Percentiles rank a stretch among this genome's conserved stretches.
These are phyloP conservation scores for Coracias cyanogaster DNA, from an alignment of 2,797 vertebrate genomes.

Conservation along the genomic window DNA sequence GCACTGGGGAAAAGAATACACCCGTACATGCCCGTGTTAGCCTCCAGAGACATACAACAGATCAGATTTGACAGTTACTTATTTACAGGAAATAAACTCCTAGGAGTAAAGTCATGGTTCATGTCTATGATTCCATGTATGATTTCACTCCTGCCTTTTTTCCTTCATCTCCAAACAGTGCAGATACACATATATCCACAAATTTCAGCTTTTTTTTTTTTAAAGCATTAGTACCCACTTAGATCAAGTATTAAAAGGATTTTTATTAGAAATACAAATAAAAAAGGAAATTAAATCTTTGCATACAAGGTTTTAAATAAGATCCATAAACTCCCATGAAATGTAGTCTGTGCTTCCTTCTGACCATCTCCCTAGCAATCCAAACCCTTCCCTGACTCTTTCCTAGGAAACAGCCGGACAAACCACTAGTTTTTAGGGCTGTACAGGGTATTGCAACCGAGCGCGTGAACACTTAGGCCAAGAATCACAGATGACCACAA, in stretches of 20 bases:
- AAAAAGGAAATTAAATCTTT: not conserved
- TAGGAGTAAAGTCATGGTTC: not conserved
- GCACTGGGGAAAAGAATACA: not conserved
- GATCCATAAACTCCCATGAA: not conserved
- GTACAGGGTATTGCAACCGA: not conserved
- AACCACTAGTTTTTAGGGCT: not conserved
- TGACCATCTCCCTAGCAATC: not conserved
- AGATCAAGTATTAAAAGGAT: not conserved
- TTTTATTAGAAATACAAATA: conserved; percentile 1
- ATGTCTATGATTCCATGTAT: not conserved
- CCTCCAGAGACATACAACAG: not conserved
- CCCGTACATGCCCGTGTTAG: not conserved
- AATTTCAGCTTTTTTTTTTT: not conserved
- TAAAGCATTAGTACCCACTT: not conserved
- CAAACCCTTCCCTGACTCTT: not conserved
- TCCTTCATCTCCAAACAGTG: not conserved
- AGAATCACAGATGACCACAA: not conserved
- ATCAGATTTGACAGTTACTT: not conserved
- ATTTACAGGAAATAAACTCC: not conserved
- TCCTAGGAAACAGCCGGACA: not conserved
- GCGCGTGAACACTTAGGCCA: not conserved
- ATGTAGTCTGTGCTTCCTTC: not conserved
- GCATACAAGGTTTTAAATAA: not conserved
- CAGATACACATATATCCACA: not conserved
- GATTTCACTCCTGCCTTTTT: not conserved